Evolutionary conservation across 1,140 invertebrate genomes (phyloP).

Genomic region (Leptinotarsa lineolata): DNA sequence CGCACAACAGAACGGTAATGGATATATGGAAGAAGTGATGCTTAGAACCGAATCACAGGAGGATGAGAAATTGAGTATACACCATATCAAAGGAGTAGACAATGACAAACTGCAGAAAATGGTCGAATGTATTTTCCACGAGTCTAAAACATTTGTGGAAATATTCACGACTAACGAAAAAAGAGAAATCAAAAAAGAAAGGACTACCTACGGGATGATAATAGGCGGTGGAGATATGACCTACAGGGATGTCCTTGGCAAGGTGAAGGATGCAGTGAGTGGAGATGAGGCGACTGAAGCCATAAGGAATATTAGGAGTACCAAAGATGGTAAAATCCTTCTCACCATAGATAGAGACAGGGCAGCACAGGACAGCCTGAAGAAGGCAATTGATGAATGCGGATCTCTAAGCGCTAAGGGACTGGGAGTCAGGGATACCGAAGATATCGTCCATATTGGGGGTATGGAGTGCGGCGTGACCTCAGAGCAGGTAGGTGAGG

Average conservation of each 20-base stretch:
- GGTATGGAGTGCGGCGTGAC: too few species aligned
- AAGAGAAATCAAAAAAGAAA: too few species aligned
- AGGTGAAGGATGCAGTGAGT: not conserved
- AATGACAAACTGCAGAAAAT: not conserved
- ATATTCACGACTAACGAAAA: not conserved
- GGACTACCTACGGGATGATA: too few species aligned
- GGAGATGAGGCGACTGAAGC: not conserved
- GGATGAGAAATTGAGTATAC: not conserved
- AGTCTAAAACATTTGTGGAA: not conserved
- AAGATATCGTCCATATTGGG: too few species aligned
- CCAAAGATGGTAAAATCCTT: not conserved
- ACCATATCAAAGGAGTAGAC: not conserved
- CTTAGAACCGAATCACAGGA: not conserved
- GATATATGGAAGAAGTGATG: not conserved
- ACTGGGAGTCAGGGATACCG: not conserved
- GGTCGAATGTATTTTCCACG: not conserved
- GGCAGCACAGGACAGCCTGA: not conserved
- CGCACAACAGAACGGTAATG: not conserved
- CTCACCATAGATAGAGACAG: not conserved
- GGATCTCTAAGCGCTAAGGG: not conserved
- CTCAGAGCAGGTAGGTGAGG: too few species aligned
- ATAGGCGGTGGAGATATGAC: too few species aligned
- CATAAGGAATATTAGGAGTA: not conserved
- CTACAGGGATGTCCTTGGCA: too few species aligned
- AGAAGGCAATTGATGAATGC: not conserved